Conservation (phyloP, 2,888 invertebrate species). For the Gastrophysa polygoni region DNA sequence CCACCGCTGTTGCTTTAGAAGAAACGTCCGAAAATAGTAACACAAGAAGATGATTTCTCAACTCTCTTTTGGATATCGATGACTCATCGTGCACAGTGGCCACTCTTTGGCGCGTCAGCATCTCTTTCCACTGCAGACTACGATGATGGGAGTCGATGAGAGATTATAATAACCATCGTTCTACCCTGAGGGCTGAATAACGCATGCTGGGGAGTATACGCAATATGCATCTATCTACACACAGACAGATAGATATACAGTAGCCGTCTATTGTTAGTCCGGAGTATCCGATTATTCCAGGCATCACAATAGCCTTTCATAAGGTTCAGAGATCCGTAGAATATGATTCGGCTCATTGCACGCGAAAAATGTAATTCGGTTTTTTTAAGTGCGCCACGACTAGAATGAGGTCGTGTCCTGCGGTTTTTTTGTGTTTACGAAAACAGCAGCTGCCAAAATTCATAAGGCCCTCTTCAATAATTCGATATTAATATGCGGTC, state of each 20-base stretch:
- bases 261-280: slow-evolving; percentile 50
- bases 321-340: slow-evolving; percentile 54
- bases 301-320: slow-evolving; percentile 53
- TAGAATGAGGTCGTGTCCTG: slow-evolving; percentile 47
- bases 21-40: no score
- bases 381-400: slow-evolving; percentile 44
- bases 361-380: slow-evolving; percentile 55
- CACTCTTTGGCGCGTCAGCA: background rate
- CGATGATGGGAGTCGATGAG: slow-evolving; percentile 20
- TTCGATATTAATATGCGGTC: slow-evolving; percentile 31
- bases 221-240: slow-evolving; percentile 32
- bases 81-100: slow-evolving; percentile 5
- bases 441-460: slow-evolving; percentile 21
- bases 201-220: slow-evolving; percentile 33
- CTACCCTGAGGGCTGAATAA: slow-evolving; percentile 30
- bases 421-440: slow-evolving; percentile 44
- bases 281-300: slow-evolving; percentile 56
- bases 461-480: slow-evolving; percentile 21
- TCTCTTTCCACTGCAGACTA: slow-evolving; percentile 18
- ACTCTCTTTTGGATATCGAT: background rate
- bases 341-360: slow-evolving; percentile 59
- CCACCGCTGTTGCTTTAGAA: no score
- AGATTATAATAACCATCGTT: slow-evolving; percentile 37
- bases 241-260: slow-evolving; percentile 50
- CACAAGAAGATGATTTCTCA: no score